phyloP scores from a whole-genome alignment of 2,113 vertebrate species.

The Sitta europaea region DNA sequence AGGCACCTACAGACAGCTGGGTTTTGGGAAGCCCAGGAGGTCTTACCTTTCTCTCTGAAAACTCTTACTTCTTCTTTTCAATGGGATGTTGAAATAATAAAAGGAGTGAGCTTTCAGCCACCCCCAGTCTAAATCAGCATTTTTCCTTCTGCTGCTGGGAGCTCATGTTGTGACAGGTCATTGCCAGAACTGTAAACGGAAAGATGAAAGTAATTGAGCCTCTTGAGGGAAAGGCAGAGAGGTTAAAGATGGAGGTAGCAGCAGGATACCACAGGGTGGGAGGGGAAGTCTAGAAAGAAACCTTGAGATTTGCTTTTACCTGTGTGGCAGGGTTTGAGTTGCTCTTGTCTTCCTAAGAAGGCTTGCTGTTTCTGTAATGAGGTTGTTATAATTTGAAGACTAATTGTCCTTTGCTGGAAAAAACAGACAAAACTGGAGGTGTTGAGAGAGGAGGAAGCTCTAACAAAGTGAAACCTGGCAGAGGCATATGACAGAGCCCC shows the following conservation, averaged over 20 bases:
- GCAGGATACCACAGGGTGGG: not conserved
- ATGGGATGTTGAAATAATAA: not conserved
- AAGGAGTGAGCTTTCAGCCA: not conserved
- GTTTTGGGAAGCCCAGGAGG: not conserved
- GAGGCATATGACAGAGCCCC: not conserved
- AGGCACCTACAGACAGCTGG: not conserved
- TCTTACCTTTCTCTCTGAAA: not conserved
- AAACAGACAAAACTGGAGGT: not conserved
- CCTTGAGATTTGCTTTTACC: not conserved
- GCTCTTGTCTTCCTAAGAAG: not conserved
- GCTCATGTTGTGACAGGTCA: slow-evolving; percentile 1
- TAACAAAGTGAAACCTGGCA: not conserved
- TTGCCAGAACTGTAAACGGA: not conserved
- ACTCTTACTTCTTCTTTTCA: not conserved
- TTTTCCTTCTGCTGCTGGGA: slow-evolving; percentile 8
- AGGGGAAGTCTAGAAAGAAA: not conserved
- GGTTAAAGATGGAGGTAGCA: slow-evolving; percentile 15
- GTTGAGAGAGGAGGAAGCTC: not conserved
- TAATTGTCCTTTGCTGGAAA: not conserved
- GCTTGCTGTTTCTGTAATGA: not conserved
- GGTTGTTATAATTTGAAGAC: not conserved
- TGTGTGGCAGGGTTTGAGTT: not conserved
- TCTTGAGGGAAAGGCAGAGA: slow-evolving; percentile 5
- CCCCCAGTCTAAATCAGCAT: not conserved
- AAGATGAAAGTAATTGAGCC: slow-evolving; percentile 13